phyloP scores from a whole-genome alignment of 2,888 invertebrate species.

The Eupithecia centaureata region DNA sequence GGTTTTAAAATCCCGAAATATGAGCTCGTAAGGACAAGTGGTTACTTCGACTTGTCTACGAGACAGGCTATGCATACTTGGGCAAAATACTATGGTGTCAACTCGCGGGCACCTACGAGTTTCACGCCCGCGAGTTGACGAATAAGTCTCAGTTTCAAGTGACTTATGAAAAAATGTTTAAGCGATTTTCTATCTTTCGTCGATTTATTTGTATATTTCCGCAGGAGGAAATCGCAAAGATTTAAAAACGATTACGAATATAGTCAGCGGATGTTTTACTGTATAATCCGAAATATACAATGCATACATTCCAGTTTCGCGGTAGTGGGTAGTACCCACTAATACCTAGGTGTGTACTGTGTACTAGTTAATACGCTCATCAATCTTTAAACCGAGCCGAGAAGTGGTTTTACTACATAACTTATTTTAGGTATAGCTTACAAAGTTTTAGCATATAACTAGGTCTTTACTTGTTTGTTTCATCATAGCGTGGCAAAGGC shows the following conservation, averaged over 20 bases:
- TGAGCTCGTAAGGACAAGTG: no score
- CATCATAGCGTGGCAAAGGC: not conserved
- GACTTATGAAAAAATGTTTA: no score
- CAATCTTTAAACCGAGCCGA: slow-evolving; percentile 34
- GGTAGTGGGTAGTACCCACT: not conserved
- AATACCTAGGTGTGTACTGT: not conserved
- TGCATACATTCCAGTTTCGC: not conserved
- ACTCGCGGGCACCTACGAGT: no score
- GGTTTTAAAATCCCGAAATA: no score
- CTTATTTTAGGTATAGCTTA: slow-evolving; percentile 35
- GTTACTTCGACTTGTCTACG: no score
- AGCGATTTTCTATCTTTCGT: no score
- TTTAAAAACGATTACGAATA: not conserved
- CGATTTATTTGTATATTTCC: not conserved
- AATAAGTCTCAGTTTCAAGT: no score
- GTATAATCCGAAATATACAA: not conserved
- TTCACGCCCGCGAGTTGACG: no score
- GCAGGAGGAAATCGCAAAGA: not conserved
- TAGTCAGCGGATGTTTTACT: no score
- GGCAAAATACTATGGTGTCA: no score
- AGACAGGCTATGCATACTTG: no score
- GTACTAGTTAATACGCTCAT: slow-evolving; percentile 22
- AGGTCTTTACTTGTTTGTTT: not conserved
- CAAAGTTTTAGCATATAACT: not conserved
- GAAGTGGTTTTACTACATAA: slow-evolving; percentile 35